Percentiles rank a stretch among this genome's conserved stretches.
Evolutionary conservation across 2,113 vertebrate genomes (phyloP).

Genomic region (Lophochroa leadbeateri): DNA sequence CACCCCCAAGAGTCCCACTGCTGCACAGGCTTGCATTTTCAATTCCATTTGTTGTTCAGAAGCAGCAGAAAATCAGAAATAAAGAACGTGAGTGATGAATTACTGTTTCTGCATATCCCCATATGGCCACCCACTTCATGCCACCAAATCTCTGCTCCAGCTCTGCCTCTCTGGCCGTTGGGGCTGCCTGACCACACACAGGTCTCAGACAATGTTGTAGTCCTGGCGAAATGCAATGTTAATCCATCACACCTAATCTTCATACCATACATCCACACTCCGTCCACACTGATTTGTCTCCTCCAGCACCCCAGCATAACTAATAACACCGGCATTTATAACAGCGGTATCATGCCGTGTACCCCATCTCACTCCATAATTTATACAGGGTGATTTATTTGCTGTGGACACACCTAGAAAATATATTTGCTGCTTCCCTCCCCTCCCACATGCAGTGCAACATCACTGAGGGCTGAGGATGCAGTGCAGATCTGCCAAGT

Average conservation of each 20-base stretch:
- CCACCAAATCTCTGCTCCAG: background rate
- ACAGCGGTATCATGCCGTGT: background rate
- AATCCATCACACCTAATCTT: slow-evolving; percentile 60
- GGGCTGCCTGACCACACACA: background rate
- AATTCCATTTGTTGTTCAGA: background rate
- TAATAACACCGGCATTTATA: background rate
- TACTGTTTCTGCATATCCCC: background rate
- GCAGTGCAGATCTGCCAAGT: background rate
- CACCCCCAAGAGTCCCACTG: background rate
- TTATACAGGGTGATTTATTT: slow-evolving; percentile 17
- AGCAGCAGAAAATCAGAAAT: background rate
- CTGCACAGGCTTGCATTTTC: background rate
- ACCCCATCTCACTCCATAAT: background rate
- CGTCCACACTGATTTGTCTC: slow-evolving; percentile 20
- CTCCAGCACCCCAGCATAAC: background rate
- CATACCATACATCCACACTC: background rate
- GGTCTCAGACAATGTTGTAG: background rate
- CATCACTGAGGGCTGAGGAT: background rate
- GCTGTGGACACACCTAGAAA: background rate
- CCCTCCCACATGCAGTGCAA: background rate
- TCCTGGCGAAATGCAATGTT: background rate
- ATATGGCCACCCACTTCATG: rapidly evolving
- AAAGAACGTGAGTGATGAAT: background rate
- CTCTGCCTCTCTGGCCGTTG: background rate
- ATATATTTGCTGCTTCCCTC: background rate